Evolutionary conservation across 2,888 invertebrate species (phyloP).

Genomic region (Pristionchus maxplancki): DNA sequence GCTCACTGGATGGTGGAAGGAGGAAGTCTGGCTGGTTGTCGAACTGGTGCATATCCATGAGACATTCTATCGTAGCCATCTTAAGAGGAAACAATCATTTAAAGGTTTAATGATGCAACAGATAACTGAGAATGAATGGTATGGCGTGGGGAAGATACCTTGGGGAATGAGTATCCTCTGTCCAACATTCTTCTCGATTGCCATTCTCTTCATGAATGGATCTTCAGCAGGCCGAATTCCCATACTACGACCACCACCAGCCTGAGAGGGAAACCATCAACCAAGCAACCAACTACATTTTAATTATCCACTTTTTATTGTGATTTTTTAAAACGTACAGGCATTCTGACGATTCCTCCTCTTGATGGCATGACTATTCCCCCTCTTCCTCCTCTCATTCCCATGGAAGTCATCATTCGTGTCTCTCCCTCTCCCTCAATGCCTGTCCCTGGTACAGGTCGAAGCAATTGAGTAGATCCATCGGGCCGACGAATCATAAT

Average conservation of each 20-base stretch:
- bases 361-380: constrained; percentile 21
- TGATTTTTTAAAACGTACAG: neutral
- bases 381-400: constrained; percentile 29
- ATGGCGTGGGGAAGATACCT: no score
- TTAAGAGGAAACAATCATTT: neutral
- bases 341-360: constrained; percentile 45
- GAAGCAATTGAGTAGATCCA: constrained; percentile 56
- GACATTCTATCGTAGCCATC: constrained; percentile 27
- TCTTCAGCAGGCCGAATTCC: constrained; percentile 49
- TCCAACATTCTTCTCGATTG: constrained; percentile 18
- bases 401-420: neutral
- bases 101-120: neutral
- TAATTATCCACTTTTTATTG: no score
- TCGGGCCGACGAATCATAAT: constrained; percentile 57
- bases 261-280: neutral
- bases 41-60: neutral
- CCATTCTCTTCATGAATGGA: constrained; percentile 52
- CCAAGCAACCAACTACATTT: no score
- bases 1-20: neutral
- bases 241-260: constrained; percentile 4
- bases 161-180: constrained; percentile 14
- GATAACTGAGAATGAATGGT: no score
- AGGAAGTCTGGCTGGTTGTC: neutral
- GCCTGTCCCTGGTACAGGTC: constrained; percentile 52
- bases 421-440: neutral